Base-by-base conservation (phyloP, 2,888 invertebrate genomes). In the Hypsopygia costalis region DNA sequence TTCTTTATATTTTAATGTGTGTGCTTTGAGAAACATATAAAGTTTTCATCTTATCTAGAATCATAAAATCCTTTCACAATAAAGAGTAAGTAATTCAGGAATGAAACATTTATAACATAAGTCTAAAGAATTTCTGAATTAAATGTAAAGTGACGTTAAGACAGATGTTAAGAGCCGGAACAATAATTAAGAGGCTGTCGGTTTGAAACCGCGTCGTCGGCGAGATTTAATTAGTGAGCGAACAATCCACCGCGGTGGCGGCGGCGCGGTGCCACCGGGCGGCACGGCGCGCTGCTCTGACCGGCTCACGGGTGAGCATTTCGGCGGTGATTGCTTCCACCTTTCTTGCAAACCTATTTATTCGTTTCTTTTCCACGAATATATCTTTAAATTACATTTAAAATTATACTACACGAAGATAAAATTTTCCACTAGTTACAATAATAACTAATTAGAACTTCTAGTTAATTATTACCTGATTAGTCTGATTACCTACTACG, bases 171-270 rank as follows among this genome's bases (percentile, higher is more conserved):
- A 85, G 79, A 76, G 77, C 76, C 74, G 75, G 78, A 77, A 81
- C 82, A 83, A 86, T 86, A 87, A 86, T 86, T 85, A 87, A 86
- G 86, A 87, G 82, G 81, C 78, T 76, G 85, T 78, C 85, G 81
- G 80, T 80, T 76, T 75, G 76, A 73, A 80, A 82, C 83, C 82
- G 78, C 81, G 76, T 67, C 75, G 77, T 62, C 72, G 74, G 72
- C 74, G 77, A 80, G 85, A 87, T 88, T 87, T 87, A 88, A 88
- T 88, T 87, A 88, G 81, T 74, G 83, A 73, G 77, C 64, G 81
- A 77, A 77, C 77, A 77, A 78, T 77, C 64, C 69, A 54, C 52
- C 50, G 43, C 40, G 47, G 58, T 51, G 36, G 40, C 25, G 25
- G 50, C 49, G 16, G 52, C 47, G 50, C n/a, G 49, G 46, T 48